Conservation (phyloP, 2,888 invertebrate genomes). For the Conistra vaccinii region DNA sequence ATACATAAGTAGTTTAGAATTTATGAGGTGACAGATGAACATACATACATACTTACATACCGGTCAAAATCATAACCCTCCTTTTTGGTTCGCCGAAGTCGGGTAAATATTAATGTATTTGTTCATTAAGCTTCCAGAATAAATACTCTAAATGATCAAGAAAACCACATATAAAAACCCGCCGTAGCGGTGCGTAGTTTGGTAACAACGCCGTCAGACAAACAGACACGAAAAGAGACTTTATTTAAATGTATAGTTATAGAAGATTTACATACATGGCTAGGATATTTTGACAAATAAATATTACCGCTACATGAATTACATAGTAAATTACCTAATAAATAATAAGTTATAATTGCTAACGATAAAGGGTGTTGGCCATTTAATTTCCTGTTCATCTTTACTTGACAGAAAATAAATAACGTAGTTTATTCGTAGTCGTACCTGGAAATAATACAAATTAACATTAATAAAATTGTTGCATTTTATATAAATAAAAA, state of each 20-base stretch:
- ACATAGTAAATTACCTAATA: neutral
- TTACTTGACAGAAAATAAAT: neutral
- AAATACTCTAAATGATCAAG: too few species aligned
- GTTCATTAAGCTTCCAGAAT: too few species aligned
- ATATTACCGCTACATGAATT: neutral
- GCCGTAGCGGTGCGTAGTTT: too few species aligned
- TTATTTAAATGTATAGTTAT: neutral
- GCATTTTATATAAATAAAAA: neutral
- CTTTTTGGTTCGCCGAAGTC: too few species aligned
- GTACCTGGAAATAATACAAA: constrained; percentile 14
- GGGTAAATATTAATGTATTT: too few species aligned
- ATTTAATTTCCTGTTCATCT: neutral
- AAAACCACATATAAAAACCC: too few species aligned
- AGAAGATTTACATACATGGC: neutral
- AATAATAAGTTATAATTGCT: neutral
- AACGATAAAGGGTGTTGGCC: too few species aligned
- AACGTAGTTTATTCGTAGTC: neutral
- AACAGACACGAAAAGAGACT: neutral
- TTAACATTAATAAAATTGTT: neutral
- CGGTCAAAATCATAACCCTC: too few species aligned
- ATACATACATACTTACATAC: too few species aligned
- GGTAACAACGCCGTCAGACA: too few species aligned
- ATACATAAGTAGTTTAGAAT: too few species aligned
- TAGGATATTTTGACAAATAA: neutral
- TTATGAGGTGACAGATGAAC: too few species aligned